Evolutionary conservation across 1,140 invertebrate genomes (phyloP).

Genomic region (Aphelinus certus): DNA sequence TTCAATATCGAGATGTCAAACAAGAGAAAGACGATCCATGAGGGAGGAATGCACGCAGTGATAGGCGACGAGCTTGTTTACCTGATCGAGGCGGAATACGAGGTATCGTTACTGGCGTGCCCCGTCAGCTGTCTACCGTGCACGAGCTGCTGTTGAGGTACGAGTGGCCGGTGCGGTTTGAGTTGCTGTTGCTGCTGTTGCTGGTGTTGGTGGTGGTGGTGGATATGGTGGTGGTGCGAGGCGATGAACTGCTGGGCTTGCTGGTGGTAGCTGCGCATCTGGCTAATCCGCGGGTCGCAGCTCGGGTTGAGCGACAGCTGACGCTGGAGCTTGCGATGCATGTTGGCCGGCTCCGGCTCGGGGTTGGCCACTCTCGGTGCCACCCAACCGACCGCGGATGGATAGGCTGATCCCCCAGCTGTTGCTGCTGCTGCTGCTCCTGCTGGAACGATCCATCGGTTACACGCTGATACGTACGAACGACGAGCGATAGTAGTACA

Average conservation of each 20-base stretch:
- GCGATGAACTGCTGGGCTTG: constrained; percentile 37
- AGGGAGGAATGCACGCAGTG: too few species aligned
- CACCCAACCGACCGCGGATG: constrained; percentile 48
- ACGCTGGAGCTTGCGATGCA: constrained; percentile 81
- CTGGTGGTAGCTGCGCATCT: constrained; percentile 61
- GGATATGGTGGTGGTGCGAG: constrained; percentile 22
- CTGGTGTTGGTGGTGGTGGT: constrained; percentile 47
- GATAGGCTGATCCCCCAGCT: background rate
- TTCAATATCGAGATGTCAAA: too few species aligned
- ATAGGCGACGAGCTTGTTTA: constrained; percentile 29
- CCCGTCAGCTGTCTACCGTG: constrained; percentile 55
- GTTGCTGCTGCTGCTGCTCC: too few species aligned
- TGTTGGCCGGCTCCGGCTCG: constrained; percentile 68
- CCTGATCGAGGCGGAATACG: constrained; percentile 56
- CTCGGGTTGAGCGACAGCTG: constrained; percentile 84
- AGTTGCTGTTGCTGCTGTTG: constrained; percentile 51
- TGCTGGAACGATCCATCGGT: too few species aligned
- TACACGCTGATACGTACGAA: too few species aligned
- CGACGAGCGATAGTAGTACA: too few species aligned
- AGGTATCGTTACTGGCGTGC: constrained; percentile 57
- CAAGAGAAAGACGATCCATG: too few species aligned
- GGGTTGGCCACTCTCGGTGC: constrained; percentile 51
- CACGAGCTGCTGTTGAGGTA: background rate
- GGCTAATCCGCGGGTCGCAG: constrained; percentile 76
- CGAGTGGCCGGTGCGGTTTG: constrained; percentile 4